Base-by-base conservation (phyloP, 1,140 invertebrate genomes). In the Drosophila sp. region DNA sequence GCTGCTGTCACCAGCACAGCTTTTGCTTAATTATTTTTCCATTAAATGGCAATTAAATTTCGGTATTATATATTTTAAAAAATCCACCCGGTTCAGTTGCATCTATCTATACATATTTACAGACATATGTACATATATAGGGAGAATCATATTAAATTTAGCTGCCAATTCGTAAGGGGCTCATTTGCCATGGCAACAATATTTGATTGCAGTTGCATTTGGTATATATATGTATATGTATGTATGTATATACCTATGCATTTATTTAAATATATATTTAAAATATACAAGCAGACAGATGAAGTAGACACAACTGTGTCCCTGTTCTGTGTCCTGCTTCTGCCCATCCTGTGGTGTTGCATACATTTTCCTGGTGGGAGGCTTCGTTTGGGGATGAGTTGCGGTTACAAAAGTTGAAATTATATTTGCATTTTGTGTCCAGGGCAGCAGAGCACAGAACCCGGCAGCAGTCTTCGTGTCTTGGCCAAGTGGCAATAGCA, bases 361-460 rank as follows among this genome's bases (percentile, higher is more conserved):
- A 82, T 67, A 72, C 67, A 74, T 78, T 67, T 47, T 33, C 55
- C 66, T 63, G 41, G 61, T 61, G 61, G 33, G n/a, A 30, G 6
- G n/a, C 17, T 38, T 6, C 27, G 50, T 47, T 44, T 55, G 57
- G 64, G 74, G 63, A 71, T 60, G 69, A 64, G 73, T 61, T 81
- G 79, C 30, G 69, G 79, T 68, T 76, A 57, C 67, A 83, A 75
- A 83, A 79, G 80, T 79, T 75, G 72, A 83, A 84, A 84, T 83
- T 84, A 80, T 84, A 69, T 84, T 85, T 83, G 80, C 80, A 72
- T 79, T 82, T 62, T 79, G 79, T 72, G 80, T 78, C 79, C 56
- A 81, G 71, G 55, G 63, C 69, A 47, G 60, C 55, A 17, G 17
- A 17, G 17, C 17, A 17, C 17, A 17, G 17, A 17, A 17, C 17